phyloP scores from a whole-genome alignment of 1,140 invertebrate genomes.

The Drosophila auraria region DNA sequence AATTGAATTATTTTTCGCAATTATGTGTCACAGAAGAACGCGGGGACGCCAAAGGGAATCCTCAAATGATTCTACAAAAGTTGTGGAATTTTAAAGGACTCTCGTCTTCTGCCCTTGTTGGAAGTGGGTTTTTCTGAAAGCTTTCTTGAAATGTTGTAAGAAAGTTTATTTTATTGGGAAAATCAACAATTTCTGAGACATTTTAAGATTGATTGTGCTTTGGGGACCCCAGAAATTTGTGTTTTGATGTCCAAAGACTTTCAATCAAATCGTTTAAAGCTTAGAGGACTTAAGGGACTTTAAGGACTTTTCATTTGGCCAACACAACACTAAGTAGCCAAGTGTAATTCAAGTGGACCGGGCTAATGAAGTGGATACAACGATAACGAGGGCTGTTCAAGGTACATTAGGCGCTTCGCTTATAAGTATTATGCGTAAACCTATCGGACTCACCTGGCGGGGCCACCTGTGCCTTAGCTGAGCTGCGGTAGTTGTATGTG shows the following conservation, averaged over 20 bases:
- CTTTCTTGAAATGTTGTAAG: not conserved
- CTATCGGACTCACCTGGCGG: slow-evolving; percentile 49
- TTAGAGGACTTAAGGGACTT: no score
- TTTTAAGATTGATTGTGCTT: not conserved
- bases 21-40: slow-evolving; percentile 40
- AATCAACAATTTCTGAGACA: not conserved
- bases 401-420: not conserved
- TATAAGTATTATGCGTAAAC: no score
- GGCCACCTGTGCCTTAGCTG: slow-evolving; percentile 29
- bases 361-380: slow-evolving; percentile 8
- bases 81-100: slow-evolving; percentile 1
- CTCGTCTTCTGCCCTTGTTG: no score
- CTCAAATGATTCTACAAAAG: slow-evolving; percentile 13
- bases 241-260: not conserved
- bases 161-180: no score
- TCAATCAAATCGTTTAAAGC: not conserved
- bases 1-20: slow-evolving; percentile 72
- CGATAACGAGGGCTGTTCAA: not conserved
- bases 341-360: not conserved
- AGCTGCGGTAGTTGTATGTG: slow-evolving; percentile 44
- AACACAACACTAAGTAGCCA: not conserved
- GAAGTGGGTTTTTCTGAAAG: not conserved
- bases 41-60: slow-evolving; percentile 15
- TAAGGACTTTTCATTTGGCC: not conserved
- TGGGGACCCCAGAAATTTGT: no score